These are phyloP conservation scores for Phrynocephalus forsythii DNA, from an alignment of 2,797 vertebrate species.

Conservation along the genomic window DNA sequence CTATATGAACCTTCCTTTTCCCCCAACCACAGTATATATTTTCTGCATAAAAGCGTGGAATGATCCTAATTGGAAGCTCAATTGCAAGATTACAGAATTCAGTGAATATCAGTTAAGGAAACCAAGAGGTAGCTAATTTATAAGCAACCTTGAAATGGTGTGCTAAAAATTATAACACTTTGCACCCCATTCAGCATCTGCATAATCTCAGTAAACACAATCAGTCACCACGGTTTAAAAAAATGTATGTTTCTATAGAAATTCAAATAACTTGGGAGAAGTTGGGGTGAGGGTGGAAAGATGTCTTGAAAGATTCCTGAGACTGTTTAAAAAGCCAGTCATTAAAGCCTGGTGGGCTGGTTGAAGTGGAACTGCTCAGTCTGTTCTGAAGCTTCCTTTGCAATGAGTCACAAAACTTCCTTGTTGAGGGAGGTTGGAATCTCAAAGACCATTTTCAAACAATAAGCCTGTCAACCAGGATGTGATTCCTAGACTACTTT, in stretches of 20 bases:
- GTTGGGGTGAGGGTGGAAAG: background rate
- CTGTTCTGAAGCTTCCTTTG: background rate
- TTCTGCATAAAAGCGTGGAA: background rate
- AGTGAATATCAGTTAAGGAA: background rate
- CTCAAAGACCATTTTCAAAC: constrained; percentile 11
- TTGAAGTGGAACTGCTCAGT: constrained; percentile 18
- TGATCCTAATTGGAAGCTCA: background rate
- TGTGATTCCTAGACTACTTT: constrained; percentile 24
- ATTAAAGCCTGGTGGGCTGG: background rate
- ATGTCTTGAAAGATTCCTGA: background rate
- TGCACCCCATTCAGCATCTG: background rate
- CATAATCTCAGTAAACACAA: background rate
- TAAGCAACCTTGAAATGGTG: background rate
- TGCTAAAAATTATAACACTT: background rate
- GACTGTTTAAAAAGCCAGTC: constrained; percentile 3
- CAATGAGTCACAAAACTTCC: constrained; percentile 25
- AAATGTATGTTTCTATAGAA: background rate
- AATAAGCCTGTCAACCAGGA: constrained; percentile 20
- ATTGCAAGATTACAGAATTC: background rate
- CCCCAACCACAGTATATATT: background rate
- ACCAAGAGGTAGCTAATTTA: background rate
- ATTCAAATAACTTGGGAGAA: constrained; percentile 17
- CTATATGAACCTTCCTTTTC: background rate
- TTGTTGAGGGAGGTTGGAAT: background rate
- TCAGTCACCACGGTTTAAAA: background rate